These are phyloP conservation scores for Eupleurogrammus muticus DNA, from an alignment of 2,797 vertebrate genomes.

Conservation along the genomic window DNA sequence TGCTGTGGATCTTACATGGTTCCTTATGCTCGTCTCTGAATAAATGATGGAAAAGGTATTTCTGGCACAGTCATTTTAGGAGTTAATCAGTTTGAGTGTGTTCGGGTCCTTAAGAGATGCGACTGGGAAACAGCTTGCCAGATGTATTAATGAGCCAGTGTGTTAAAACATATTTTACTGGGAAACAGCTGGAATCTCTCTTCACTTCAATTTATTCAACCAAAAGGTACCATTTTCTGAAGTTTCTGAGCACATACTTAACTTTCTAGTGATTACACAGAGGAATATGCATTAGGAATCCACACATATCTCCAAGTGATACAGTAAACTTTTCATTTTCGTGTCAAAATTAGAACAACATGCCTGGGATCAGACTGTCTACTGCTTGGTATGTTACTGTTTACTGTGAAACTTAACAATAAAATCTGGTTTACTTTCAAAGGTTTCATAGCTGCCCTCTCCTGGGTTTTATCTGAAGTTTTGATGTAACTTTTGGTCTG, in stretches of 20 bases:
- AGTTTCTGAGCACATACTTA: slow-evolving; percentile 1
- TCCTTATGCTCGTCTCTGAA: slow-evolving; percentile 67
- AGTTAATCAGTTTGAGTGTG: slow-evolving; percentile 74
- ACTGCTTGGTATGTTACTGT: too few species aligned
- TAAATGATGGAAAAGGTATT: slow-evolving; percentile 63
- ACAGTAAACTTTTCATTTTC: too few species aligned
- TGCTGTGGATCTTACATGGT: slow-evolving; percentile 47
- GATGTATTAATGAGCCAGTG: slow-evolving; percentile 79
- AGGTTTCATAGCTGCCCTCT: too few species aligned
- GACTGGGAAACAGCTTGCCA: slow-evolving; percentile 75
- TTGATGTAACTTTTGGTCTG: too few species aligned
- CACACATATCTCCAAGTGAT: too few species aligned
- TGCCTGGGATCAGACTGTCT: too few species aligned
- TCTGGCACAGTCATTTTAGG: slow-evolving; percentile 64
- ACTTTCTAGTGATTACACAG: not conserved
- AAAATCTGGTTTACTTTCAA: too few species aligned
- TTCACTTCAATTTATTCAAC: slow-evolving; percentile 3
- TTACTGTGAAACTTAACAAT: too few species aligned
- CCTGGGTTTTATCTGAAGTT: too few species aligned
- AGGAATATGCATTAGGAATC: not conserved
- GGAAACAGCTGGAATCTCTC: slow-evolving; percentile 55
- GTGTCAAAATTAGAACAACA: too few species aligned
- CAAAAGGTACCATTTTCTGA: slow-evolving; percentile 11
- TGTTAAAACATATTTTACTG: slow-evolving; percentile 65
- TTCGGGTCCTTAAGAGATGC: slow-evolving; percentile 57